A percentile compares a stretch with the other conserved stretches of the same genome.
These are phyloP conservation scores for Neodiprion lecontei DNA, from an alignment of 1,140 invertebrate species.

Conservation along the genomic window DNA sequence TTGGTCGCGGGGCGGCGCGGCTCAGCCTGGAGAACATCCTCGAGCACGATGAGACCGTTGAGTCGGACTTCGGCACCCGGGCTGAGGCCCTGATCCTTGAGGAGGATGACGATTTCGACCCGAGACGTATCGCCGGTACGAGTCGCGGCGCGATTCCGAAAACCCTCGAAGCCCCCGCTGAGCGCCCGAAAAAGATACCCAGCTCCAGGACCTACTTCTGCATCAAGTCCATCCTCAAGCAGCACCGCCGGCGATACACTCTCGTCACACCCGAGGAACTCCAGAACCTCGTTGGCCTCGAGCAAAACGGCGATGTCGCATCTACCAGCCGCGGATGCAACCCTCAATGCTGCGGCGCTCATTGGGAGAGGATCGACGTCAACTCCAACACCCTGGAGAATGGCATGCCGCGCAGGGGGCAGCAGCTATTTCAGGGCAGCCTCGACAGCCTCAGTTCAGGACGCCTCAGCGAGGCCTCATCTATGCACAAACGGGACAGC, in stretches of 20 bases:
- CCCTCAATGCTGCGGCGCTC: constrained; percentile 2
- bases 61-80: constrained; percentile 8
- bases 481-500: constrained; percentile 19
- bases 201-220: constrained; percentile 53
- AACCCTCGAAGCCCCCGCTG: constrained; percentile 31
- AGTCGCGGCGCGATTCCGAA: constrained; percentile 40
- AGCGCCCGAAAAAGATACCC: constrained; percentile 30
- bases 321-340: background rate
- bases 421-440: constrained; percentile 36
- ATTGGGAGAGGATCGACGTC: constrained; percentile 3
- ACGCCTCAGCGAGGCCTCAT: background rate
- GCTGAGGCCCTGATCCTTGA: background rate
- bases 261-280: constrained; percentile 52
- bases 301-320: constrained; percentile 16
- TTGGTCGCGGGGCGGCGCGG: constrained; percentile 32
- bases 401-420: constrained; percentile 8
- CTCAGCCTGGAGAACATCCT: constrained; percentile 54
- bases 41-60: constrained; percentile 46
- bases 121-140: background rate
- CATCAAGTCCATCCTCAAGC: constrained; percentile 55
- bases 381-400: background rate
- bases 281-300: constrained; percentile 35
- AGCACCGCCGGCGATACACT: constrained; percentile 52
- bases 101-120: background rate
- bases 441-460: constrained; percentile 13